These are phyloP conservation scores for Leptinotarsa tumamoca DNA, from an alignment of 2,888 invertebrate species.

Conservation along the genomic window DNA sequence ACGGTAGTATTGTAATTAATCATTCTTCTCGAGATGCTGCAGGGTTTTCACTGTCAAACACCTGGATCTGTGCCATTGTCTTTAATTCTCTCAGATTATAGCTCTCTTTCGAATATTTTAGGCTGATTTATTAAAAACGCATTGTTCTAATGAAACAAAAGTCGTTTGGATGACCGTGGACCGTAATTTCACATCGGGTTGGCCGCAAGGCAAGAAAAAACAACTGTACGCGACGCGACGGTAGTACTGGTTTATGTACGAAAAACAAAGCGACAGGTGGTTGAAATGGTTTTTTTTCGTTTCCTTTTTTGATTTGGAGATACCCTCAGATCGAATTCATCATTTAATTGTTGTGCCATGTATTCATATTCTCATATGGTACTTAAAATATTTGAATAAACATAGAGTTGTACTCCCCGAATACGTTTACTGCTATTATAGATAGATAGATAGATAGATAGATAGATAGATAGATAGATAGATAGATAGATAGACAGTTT, in stretches of 20 bases:
- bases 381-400: too few relatives aligned
- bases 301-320: neutral
- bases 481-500: too few relatives aligned
- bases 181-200: slow-evolving; percentile 31
- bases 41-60: slow-evolving; percentile 57
- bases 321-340: neutral
- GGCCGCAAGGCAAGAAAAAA: neutral
- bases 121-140: slow-evolving; percentile 44
- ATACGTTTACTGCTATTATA: too few relatives aligned
- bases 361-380: too few relatives aligned
- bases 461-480: too few relatives aligned
- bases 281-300: neutral
- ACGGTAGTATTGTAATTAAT: slow-evolving; percentile 66
- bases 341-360: neutral
- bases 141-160: slow-evolving; percentile 47
- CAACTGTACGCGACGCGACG: neutral
- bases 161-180: slow-evolving; percentile 24
- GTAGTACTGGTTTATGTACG: neutral
- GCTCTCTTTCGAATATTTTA: slow-evolving; percentile 46
- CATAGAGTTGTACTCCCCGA: too few relatives aligned
- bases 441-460: too few relatives aligned
- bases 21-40: slow-evolving; percentile 55
- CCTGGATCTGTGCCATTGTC: slow-evolving; percentile 62
- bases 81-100: slow-evolving; percentile 50
- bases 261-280: neutral